Conservation (phyloP, 1,140 invertebrate genomes). For the Antheraea pernyi region DNA sequence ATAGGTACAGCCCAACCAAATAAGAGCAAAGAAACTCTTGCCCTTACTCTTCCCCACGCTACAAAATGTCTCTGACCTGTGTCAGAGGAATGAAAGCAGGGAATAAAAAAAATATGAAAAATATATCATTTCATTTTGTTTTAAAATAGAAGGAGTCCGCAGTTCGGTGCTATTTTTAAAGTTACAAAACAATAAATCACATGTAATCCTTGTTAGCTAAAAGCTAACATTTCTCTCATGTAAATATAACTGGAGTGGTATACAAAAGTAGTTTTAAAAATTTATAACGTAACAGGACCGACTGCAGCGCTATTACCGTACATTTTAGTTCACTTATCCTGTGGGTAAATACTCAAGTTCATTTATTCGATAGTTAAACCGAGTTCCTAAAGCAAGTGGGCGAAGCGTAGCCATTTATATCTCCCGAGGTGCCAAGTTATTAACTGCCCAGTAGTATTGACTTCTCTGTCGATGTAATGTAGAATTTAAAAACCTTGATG, state of each 20-base stretch:
- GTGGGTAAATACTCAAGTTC: background rate
- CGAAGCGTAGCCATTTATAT: no score
- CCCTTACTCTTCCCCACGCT: no score
- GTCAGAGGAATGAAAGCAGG: no score
- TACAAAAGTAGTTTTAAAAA: conserved; percentile 25
- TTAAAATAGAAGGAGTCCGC: background rate
- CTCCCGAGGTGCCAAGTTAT: no score
- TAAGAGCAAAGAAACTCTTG: no score
- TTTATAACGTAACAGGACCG: conserved; percentile 20
- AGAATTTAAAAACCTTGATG: no score
- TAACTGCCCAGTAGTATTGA: no score
- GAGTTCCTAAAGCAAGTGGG: background rate
- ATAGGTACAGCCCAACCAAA: no score
- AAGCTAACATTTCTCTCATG: background rate
- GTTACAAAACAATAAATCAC: conserved; percentile 3
- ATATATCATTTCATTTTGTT: no score
- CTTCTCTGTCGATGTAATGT: no score
- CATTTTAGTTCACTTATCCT: conserved; percentile 32
- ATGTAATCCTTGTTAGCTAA: background rate
- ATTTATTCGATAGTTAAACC: conserved; percentile 20
- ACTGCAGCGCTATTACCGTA: conserved; percentile 26
- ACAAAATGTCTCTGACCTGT: no score
- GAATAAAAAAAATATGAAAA: no score
- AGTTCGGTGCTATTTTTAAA: background rate
- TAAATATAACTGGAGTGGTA: background rate